Base-by-base conservation (phyloP, 2,113 vertebrate species). In the Dinomys branickii region DNA sequence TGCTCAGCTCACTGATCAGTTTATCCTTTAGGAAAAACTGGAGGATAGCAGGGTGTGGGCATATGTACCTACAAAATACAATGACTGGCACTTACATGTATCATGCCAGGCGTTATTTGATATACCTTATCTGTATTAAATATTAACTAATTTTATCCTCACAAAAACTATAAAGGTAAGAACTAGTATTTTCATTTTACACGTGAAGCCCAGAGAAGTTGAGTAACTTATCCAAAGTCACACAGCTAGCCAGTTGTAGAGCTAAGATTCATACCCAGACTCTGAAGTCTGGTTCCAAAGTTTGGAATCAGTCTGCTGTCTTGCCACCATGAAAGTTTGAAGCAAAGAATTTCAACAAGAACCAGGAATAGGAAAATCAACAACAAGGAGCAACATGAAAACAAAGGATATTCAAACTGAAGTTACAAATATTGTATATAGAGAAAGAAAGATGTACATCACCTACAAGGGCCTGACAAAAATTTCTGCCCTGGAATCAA, bases 281-380 rank as follows among this genome's bases (percentile, higher is more conserved):
- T 80, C 78, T 56, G 30, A 94, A 88, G 28, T 92, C 88, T 86
- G 50, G 30, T 41, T 69, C 33, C 52, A 89, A 41, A 92, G 56
- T 14, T 90, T 82, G 38, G 94, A 61, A 93, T 12, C 44, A 81
- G 71, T 81, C 75, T 93, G 30, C 58, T 88, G n/a, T 92, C 58
- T 86, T 83, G 52, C 54, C 61, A 90, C 41, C 9, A 35, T 44
- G 59, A 90, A 92, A 35, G 11, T 41, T 84, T 65, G 24, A 95
- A 95, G 80, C 17, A 81, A 88, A 83, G 75, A 83, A 69, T 90
- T 71, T 94, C 67, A 87, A 71, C 59, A 90, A 87, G 38, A 95
- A 50, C 11, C 58, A 90, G 52, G 78, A 84, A 71, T 26, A 94
- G 82, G 44, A 78, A 38, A 83, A 90, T 77, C 59, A 80, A 56